Evolutionary conservation across 1,140 invertebrate genomes (phyloP).

Genomic region (Drosophila neocordata): DNA sequence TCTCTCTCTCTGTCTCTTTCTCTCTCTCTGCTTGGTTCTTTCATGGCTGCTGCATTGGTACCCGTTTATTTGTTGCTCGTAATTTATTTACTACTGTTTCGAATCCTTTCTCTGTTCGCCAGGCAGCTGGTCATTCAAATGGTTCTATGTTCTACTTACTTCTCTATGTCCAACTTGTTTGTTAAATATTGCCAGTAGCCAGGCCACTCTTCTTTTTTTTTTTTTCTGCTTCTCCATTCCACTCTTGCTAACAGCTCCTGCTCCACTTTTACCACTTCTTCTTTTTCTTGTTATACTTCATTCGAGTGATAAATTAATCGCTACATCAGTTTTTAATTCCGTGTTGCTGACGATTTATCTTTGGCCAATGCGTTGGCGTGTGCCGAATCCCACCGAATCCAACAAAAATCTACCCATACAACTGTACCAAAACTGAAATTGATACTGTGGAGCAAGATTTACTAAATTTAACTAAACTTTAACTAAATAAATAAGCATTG

Average conservation of each 20-base stretch:
- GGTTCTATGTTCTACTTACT: slow-evolving; percentile 8
- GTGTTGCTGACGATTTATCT: slow-evolving; percentile 81
- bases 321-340: slow-evolving; percentile 83
- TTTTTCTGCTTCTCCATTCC: not conserved
- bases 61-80: slow-evolving; percentile 81
- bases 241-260: slow-evolving; percentile 12
- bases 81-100: slow-evolving; percentile 76
- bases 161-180: slow-evolving; percentile 57
- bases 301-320: slow-evolving; percentile 82
- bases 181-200: slow-evolving; percentile 73
- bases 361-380: slow-evolving; percentile 63
- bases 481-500: too few species aligned
- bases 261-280: not conserved
- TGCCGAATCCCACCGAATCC: slow-evolving; percentile 34
- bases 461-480: not conserved
- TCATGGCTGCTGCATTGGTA: slow-evolving; percentile 58
- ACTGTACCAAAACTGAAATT: not conserved
- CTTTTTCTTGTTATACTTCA: slow-evolving; percentile 11
- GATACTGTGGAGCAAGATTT: slow-evolving; percentile 29
- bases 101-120: slow-evolving; percentile 46
- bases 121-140: slow-evolving; percentile 33
- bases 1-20: slow-evolving; percentile 38
- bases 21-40: slow-evolving; percentile 16
- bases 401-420: not conserved
- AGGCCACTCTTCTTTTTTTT: slow-evolving; percentile 50